Conservation (phyloP, 2,113 vertebrate genomes). For the Leptobrachium ailaonicum region DNA sequence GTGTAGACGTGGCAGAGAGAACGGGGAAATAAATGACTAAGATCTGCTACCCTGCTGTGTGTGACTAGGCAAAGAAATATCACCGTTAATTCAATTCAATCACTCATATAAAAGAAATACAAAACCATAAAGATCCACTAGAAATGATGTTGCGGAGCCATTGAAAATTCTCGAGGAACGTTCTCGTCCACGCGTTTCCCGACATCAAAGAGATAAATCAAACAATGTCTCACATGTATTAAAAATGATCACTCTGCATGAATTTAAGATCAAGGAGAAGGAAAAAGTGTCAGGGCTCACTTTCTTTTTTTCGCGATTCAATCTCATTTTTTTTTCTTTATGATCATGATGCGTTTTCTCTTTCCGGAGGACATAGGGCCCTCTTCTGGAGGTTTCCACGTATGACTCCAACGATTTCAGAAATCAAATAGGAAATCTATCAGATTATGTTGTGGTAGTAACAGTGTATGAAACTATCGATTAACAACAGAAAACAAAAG, state of each 20-base stretch:
- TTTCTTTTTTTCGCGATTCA: constrained; percentile 19
- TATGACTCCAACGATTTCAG: constrained; percentile 1
- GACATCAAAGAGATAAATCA: constrained; percentile 44
- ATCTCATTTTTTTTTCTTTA: not conserved
- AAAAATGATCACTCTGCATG: constrained; percentile 35
- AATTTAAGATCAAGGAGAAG: constrained; percentile 29
- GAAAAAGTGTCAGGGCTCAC: not conserved
- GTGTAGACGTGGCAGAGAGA: too few species aligned
- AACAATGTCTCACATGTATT: constrained; percentile 38
- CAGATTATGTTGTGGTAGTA: not conserved
- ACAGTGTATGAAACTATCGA: too few species aligned
- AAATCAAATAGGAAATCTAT: not conserved
- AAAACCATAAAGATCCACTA: not conserved
- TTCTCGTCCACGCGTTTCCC: constrained; percentile 16
- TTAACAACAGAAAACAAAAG: too few species aligned
- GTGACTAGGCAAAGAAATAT: too few species aligned
- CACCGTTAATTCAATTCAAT: too few species aligned
- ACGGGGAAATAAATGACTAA: too few species aligned
- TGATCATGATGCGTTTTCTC: constrained; percentile 49
- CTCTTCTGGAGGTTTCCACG: constrained; percentile 72
- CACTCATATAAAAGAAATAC: not conserved
- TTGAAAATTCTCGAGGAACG: not conserved
- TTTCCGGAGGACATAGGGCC: constrained; percentile 72
- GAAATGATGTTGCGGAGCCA: not conserved
- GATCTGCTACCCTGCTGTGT: too few species aligned